A percentile compares a stretch with the other conserved stretches of the same genome.
phyloP scores from a whole-genome alignment of 2,797 vertebrate species.

The Cyprinodon diabolis region DNA sequence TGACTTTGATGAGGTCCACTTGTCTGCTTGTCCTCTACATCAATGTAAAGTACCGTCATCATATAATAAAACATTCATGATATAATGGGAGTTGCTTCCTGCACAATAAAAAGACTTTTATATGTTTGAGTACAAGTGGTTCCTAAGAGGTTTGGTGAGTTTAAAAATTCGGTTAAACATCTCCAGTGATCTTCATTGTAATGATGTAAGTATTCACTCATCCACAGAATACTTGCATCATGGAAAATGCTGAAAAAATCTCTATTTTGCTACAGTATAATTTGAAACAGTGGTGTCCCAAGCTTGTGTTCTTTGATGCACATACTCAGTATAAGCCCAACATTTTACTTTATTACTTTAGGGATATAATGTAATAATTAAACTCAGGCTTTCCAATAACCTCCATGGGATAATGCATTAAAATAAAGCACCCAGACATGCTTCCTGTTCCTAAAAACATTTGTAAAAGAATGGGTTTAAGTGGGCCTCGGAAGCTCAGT shows the following conservation, averaged over 20 bases:
- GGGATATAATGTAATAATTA: background rate
- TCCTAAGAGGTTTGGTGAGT: slow-evolving; percentile 2
- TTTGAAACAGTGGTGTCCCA: background rate
- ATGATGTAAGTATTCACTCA: background rate
- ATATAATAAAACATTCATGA: background rate
- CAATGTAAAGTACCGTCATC: slow-evolving; percentile 9
- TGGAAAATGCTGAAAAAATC: background rate
- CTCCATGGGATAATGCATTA: too few relatives aligned
- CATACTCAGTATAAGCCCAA: slow-evolving; percentile 12
- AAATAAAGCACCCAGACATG: too few relatives aligned
- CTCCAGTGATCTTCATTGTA: background rate
- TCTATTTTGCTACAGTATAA: background rate
- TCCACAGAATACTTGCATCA: background rate
- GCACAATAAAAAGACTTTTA: background rate
- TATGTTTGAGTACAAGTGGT: background rate
- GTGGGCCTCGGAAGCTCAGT: too few relatives aligned
- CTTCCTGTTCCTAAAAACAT: too few relatives aligned
- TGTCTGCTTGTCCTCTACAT: slow-evolving; percentile 4
- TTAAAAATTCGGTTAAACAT: background rate
- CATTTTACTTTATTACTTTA: background rate
- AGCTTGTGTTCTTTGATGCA: slow-evolving; percentile 1
- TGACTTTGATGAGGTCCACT: background rate
- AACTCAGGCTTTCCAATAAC: too few relatives aligned
- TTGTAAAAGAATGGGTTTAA: too few relatives aligned
- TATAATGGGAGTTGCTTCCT: slow-evolving; percentile 6